Evolutionary conservation across 2,797 vertebrate genomes (phyloP), one percentile per base, ranked within the genome.

Genomic region (Bradypodion ventrale): DNA sequence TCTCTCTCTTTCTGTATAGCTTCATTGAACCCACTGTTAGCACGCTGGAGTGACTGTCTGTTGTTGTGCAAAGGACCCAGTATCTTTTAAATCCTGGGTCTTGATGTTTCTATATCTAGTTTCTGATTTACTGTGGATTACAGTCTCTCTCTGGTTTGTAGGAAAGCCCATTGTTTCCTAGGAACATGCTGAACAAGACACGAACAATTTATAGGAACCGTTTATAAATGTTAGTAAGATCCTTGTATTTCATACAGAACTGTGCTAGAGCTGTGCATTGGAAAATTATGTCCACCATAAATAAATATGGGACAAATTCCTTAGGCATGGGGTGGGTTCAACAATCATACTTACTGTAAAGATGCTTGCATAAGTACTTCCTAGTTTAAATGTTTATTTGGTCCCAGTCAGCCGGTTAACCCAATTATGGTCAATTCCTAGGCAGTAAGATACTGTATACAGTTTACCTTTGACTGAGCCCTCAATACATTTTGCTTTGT

Each of bases 301-400:
- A 94, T 89, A 94, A 92, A 92, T 86, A 93, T 86, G 82, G 86
- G 84, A 83, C 68, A 87, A 66, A 84, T 84, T 89, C 73, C 27
- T 44, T 44, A 37, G 60, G 42, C 46, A 80, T 74, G 88, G 66
- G 68, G 23, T 82, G 35, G 32, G 70, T 87, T 6, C 81, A 87
- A 79, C 49, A 25, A 68, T 46, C 29, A 68, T 13, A 46, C 7
- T 69, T 60, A n/a, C n/a, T n/a, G n/a, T n/a, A 74, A 63, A 46
- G 13, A 49, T 75, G 60, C 23, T 80, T 68, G 49, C 5, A n/a
- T 66, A 66, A 15, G 32, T 73, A 42, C 1, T 42, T 75, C 49
- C 15, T 35, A 9, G 73, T 76, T 56, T 65, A 83, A 76, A 75
- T 56, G 25, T 56, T 59, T 83, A 19, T 68, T 52, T 44, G 62